Evolutionary conservation across 1,140 invertebrate genomes (phyloP).

Genomic region (Rhyacophila brunnea): DNA sequence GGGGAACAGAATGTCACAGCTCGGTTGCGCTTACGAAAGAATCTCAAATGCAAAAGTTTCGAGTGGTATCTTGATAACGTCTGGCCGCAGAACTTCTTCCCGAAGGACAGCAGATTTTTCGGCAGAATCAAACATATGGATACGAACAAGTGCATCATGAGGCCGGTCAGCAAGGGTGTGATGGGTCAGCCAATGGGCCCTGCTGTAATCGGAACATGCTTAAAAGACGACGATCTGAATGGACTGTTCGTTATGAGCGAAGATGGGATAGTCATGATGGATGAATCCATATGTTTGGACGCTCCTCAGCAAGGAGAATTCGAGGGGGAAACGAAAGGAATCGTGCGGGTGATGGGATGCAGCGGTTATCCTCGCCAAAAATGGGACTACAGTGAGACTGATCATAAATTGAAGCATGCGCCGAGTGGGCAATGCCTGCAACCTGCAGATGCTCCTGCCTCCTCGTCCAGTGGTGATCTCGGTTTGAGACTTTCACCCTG

Average conservation of each 20-base stretch:
- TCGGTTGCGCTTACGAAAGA: conserved; percentile 71
- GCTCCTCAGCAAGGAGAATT: conserved; percentile 28
- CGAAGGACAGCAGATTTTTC: conserved; percentile 70
- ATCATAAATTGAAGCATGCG: conserved; percentile 23
- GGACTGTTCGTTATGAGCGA: conserved; percentile 76
- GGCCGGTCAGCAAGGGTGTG: conserved; percentile 59
- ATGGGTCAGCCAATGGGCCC: conserved; percentile 59
- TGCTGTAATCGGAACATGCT: conserved; percentile 58
- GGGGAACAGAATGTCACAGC: conserved; percentile 69
- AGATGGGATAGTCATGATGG: conserved; percentile 48
- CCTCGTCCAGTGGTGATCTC: not conserved
- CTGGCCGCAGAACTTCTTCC: conserved; percentile 89
- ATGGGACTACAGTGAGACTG: conserved; percentile 24
- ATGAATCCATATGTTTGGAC: conserved; percentile 33
- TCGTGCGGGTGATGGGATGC: conserved; percentile 31
- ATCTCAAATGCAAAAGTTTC: conserved; percentile 85
- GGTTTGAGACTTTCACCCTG: conserved; percentile 12
- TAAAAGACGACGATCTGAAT: conserved; percentile 52
- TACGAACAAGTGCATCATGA: conserved; percentile 58
- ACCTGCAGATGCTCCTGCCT: not conserved
- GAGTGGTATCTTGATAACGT: conserved; percentile 95
- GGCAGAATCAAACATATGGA: conserved; percentile 36
- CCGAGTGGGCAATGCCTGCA: conserved; percentile 22
- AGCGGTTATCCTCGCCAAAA: conserved; percentile 27
- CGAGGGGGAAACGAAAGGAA: conserved; percentile 22